Conservation (phyloP, 2,797 vertebrate species). For the Falco cherrug region DNA sequence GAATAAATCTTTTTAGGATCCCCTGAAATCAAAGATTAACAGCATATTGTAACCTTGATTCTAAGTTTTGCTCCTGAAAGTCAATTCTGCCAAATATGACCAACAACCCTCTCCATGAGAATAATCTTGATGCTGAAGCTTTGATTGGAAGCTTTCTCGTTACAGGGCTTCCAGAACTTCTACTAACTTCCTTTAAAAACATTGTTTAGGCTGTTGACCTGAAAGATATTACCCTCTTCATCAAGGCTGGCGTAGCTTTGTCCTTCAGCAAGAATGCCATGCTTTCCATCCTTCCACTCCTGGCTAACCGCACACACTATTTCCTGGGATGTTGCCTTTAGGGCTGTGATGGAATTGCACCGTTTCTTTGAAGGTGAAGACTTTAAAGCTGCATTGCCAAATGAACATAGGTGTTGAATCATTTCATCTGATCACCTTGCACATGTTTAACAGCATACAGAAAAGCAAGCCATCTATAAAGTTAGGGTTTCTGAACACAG, state of each 20-base stretch:
- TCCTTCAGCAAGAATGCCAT: conserved; percentile 84
- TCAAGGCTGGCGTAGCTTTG: conserved; percentile 93
- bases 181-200: not conserved
- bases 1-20: not conserved
- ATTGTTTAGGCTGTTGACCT: not conserved
- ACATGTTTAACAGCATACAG: not conserved
- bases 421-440: not conserved
- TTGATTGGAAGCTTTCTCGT: not conserved
- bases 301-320: conserved; percentile 83
- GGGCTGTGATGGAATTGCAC: conserved; percentile 81
- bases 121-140: not conserved
- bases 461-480: not conserved
- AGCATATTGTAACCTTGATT: not conserved
- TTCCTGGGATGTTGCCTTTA: conserved; percentile 90
- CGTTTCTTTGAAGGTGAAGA: conserved; percentile 89
- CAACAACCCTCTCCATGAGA: not conserved
- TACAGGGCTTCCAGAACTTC: not conserved
- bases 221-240: conserved; percentile 86
- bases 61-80: not conserved
- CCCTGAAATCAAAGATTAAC: not conserved
- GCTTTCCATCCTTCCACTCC: conserved; percentile 84
- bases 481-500: not conserved
- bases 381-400: conserved; percentile 81
- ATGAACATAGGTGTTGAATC: not conserved
- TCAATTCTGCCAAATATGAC: not conserved